phyloP scores from a whole-genome alignment of 2,113 vertebrate species.

The Cyphomyrus plagiostoma region DNA sequence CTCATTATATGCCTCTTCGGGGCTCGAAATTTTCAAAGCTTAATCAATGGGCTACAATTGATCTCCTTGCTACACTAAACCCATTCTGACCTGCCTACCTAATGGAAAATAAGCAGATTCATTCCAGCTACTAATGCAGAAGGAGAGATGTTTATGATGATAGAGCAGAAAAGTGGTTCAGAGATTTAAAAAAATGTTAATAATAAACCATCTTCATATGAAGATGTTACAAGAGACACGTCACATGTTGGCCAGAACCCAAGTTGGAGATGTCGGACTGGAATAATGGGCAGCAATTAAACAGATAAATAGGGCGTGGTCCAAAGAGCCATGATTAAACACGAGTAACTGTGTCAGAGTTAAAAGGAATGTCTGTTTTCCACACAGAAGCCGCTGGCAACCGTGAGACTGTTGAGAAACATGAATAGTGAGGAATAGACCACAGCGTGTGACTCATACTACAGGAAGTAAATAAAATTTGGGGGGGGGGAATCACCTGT shows the following conservation, averaged over 20 bases:
- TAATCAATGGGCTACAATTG: not conserved
- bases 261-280: not conserved
- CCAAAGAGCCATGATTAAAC: not conserved
- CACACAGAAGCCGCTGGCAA: slow-evolving; percentile 19
- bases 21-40: not conserved
- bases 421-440: not conserved
- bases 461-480: slow-evolving; percentile 2
- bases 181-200: not conserved
- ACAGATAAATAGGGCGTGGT: slow-evolving; percentile 1
- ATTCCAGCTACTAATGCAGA: not conserved
- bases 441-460: slow-evolving; percentile 13
- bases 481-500: not conserved
- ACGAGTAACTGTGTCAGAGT: not conserved
- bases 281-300: not conserved
- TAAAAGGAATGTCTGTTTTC: slow-evolving; percentile 16
- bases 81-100: not conserved
- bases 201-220: not conserved
- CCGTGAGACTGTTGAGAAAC: not conserved
- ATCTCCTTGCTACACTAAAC: slow-evolving; percentile 12
- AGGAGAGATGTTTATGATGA: not conserved
- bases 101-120: not conserved
- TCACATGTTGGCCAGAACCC: not conserved
- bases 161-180: not conserved
- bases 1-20: not conserved
- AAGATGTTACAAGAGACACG: not conserved